Conservation (phyloP, 1,140 invertebrate species). For the Drosophila arizonae region DNA sequence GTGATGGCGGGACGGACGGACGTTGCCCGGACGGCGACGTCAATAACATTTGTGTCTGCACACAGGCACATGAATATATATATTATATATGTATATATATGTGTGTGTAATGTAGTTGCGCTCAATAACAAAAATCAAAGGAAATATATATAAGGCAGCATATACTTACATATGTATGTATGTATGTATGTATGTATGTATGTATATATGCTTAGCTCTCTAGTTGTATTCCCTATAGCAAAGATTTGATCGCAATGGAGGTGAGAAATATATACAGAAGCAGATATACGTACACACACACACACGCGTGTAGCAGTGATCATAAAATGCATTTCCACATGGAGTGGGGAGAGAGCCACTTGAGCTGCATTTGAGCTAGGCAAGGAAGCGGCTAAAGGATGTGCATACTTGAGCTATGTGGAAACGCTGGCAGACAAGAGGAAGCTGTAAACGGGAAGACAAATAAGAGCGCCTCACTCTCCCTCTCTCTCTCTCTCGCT, state of each 20-base stretch:
- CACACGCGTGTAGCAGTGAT: constrained; percentile 6
- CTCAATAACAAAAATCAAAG: constrained; percentile 52
- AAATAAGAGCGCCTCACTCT: constrained; percentile 5
- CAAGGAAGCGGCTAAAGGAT: constrained; percentile 54
- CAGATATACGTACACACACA: neutral
- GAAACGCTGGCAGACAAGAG: neutral
- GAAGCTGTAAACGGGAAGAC: constrained; percentile 9
- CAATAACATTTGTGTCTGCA: constrained; percentile 74
- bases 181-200: constrained; percentile 4
- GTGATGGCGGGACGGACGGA: constrained; percentile 43
- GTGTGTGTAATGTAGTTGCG: constrained; percentile 20
- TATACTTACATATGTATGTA: constrained; percentile 12
- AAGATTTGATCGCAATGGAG: constrained; percentile 45
- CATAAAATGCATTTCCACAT: constrained; percentile 21
- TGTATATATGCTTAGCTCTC: constrained; percentile 12
- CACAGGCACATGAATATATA: constrained; percentile 34
- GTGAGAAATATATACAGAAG: constrained; percentile 30
- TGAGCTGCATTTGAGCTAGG: constrained; percentile 32
- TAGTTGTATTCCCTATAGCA: neutral
- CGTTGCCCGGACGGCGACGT: constrained; percentile 61
- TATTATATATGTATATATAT: constrained; percentile 19
- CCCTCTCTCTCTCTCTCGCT: too few relatives aligned
- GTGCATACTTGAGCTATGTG: constrained; percentile 53
- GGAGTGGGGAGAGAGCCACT: constrained; percentile 2
- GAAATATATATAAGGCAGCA: constrained; percentile 37